Evolutionary conservation across 1,140 invertebrate species (phyloP), one percentile per base, ranked within the genome.

Genomic region (Plodia interpunctella): DNA sequence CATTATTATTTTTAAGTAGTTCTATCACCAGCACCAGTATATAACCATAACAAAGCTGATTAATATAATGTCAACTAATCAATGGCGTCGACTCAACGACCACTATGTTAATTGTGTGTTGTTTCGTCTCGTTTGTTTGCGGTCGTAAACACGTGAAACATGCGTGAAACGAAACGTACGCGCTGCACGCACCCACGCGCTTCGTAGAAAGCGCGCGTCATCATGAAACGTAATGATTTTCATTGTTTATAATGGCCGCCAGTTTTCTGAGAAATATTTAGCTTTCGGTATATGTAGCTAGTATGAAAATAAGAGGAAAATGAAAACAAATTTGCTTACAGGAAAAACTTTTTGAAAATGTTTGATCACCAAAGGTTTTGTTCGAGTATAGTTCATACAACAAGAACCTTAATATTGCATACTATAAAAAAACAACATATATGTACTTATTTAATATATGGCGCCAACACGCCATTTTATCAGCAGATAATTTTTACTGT

Each of bases 141-240:
- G 38, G 38, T 15, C n/a, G 38, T 35, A 44, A 44, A 44, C 38
- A 44, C 38, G 38, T 25, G 21, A 25, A 25, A 25, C n/a, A 25
- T 6, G 6, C 21, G 32, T 35, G 32, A 5, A 11, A 3, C 32
- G 32, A 9, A 35, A 13, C 32, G 8, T 13, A 35, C 1, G 10
- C 32, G 1, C 1, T 9, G 1, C 9, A 35, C 21, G 13, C 32
- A 35, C 32, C 32, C 32, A 35, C 32, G 32, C 32, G 10, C 13
- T 9, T 13, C 38, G 38, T 44, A 44, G 38, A 44, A 44, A 44
- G 38, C 38, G 38, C 38, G 38, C 38, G 38, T 44, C 38, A 44
- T 15, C 38, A 15, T 44, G 38, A 44, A 44, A 44, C 13, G 1
- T 44, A 44, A 44, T 15, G 5, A 15, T 44, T 35, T 35, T 35